A percentile compares a stretch with the other conserved stretches of the same genome.
phyloP scores from a whole-genome alignment of 2,797 vertebrate genomes.

The Furcifer pardalis region DNA sequence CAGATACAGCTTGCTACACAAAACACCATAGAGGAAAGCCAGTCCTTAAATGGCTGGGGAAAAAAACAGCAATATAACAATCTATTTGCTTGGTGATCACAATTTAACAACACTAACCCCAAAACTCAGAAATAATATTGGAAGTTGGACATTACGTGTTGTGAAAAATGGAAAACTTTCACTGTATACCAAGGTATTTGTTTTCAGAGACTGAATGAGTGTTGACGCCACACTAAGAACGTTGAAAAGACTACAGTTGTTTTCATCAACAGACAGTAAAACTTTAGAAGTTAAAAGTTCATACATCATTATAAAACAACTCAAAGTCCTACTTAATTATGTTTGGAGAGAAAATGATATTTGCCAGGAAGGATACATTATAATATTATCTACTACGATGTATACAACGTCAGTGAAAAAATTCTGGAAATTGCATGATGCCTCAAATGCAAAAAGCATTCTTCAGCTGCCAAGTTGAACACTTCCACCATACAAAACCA shows the following conservation, averaged over 20 bases:
- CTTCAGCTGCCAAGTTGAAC: neutral
- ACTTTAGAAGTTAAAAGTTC: neutral
- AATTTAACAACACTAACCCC: neutral
- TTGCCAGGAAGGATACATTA: neutral
- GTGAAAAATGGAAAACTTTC: neutral
- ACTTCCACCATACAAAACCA: constrained; percentile 1
- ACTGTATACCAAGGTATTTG: neutral
- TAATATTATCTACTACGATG: neutral
- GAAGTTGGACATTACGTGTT: neutral
- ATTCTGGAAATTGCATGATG: neutral
- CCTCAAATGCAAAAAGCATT: neutral
- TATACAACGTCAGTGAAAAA: neutral
- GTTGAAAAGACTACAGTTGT: neutral
- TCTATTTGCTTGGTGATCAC: neutral
- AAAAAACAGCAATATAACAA: neutral
- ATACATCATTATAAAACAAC: neutral
- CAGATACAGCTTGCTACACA: neutral
- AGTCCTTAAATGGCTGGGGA: neutral
- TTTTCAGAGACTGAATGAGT: neutral
- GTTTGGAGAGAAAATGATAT: neutral
- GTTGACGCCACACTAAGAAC: neutral
- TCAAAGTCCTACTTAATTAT: neutral
- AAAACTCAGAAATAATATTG: neutral
- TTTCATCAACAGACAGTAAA: neutral
- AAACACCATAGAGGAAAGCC: too few relatives aligned